These are phyloP conservation scores for Aurelia sp. DNA, from an alignment of 30 jellyfish, hydroid and myxozoan genomes.

Conservation along the genomic window DNA sequence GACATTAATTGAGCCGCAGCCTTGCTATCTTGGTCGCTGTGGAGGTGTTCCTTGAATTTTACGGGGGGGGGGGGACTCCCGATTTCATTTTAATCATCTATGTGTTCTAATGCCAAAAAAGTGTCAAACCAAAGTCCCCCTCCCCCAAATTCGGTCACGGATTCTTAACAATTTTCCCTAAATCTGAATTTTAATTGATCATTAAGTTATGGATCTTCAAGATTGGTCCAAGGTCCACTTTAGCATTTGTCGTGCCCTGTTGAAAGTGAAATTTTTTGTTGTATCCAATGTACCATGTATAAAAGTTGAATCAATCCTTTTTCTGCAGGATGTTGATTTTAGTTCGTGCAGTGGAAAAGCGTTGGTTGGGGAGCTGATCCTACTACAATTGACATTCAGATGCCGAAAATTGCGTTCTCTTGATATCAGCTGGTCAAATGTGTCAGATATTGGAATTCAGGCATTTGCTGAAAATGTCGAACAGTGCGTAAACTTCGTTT, in stretches of 20 bases:
- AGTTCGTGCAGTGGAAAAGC: conserved; percentile 93
- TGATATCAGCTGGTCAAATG: conserved; percentile 96
- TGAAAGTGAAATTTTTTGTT: background rate
- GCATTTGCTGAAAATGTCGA: conserved; percentile 67
- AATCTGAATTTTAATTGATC: no score
- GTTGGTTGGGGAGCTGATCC: conserved; percentile 80
- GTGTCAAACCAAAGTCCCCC: no score
- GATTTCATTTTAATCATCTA: no score
- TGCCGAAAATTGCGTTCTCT: conserved; percentile 70
- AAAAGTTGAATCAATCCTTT: background rate
- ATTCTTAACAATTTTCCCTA: no score
- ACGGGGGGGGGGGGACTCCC: no score
- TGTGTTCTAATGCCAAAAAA: no score
- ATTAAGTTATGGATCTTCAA: no score
- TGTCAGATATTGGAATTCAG: conserved; percentile 73
- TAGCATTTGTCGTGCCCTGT: background rate
- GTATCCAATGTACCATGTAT: background rate
- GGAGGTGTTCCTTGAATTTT: no score
- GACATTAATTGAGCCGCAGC: no score
- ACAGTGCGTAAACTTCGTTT: conserved; percentile 40
- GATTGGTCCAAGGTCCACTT: no score
- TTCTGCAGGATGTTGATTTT: conserved; percentile 73
- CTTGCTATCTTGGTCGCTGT: no score
- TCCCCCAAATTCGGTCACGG: no score
- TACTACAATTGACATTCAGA: conserved; percentile 74